A percentile compares a stretch with the other conserved stretches of the same genome.
Evolutionary conservation across 2,797 vertebrate species (phyloP).

Genomic region (Amblyraja radiata): DNA sequence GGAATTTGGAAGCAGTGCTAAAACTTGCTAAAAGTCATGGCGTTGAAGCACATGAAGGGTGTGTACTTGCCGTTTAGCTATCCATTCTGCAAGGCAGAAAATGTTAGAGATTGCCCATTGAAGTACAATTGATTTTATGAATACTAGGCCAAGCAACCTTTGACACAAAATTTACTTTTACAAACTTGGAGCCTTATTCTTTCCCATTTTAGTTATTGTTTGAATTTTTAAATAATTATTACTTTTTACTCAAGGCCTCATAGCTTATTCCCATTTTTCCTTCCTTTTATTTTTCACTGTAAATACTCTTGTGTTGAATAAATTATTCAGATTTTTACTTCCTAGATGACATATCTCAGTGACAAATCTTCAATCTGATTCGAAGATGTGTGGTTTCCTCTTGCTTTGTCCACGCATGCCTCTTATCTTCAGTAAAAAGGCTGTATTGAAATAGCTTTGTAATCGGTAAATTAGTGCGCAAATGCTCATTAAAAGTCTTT

Average conservation of each 20-base stretch:
- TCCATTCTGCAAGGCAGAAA: background rate
- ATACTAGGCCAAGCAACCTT: too few species aligned
- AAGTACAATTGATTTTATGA: background rate
- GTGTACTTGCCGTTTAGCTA: too few species aligned
- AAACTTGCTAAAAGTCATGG: background rate
- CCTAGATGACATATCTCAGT: background rate
- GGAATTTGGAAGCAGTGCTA: background rate
- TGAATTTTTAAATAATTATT: background rate
- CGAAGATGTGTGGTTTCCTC: background rate
- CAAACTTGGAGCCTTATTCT: background rate
- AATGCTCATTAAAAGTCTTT: background rate
- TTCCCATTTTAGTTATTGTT: background rate
- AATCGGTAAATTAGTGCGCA: background rate
- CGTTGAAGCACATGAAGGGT: background rate
- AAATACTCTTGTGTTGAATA: background rate
- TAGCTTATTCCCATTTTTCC: background rate
- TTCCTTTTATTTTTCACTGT: background rate
- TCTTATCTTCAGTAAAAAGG: background rate
- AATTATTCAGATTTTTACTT: background rate
- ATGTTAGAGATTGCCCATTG: background rate
- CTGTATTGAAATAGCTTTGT: background rate
- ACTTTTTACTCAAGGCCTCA: background rate
- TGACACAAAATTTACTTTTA: background rate
- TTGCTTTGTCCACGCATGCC: background rate
- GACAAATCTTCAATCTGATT: background rate